Evolutionary conservation across 2,888 invertebrate species (phyloP), one percentile per base, ranked within the genome.

Genomic region (Taphrorychus bicolor): DNA sequence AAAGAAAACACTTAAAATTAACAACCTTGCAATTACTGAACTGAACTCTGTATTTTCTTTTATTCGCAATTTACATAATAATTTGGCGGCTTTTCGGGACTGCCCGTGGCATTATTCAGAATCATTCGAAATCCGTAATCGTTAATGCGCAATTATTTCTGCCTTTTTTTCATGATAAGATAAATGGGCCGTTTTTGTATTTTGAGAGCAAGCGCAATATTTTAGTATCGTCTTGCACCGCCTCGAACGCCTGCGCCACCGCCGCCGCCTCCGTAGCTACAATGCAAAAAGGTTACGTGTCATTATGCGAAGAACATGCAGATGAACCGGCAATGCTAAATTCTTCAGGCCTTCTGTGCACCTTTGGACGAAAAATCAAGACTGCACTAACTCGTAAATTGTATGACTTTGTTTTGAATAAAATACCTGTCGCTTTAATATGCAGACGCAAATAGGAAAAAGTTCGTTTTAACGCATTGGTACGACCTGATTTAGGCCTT

Each of bases 241-340:
- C 68, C 68, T 17, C 51, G 40, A 40, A 59, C 54, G 51, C 69
- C 58, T 40, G 57, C 73, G 56, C 70, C 72, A 45, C 72, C 72
- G 23, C 71, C 72, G 21, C 73, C 74, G 69, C 75, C 71, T 66
- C 72, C 73, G 70, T 71, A 73, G 69, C 74, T 74, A 72, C 69
- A 73, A 73, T 71, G 67, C 23, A 67, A 70, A 61, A 69, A 45
- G 59, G 56, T 41, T 42, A 57, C 18, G 45, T 66, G 51, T 60
- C 49, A 66, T 60, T 66, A 51, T 60, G 14, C 24, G 32, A 32
- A 32, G 1, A 45, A 22, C n/a, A 58, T 21, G n/a, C 14, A 16
- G 14, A 49, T 59, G 59, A 59, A 49, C 51, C 54, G 17, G 32
- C 49, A 40, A 45, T 56, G 49, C 57, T 48, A 63, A 21, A 63